These are phyloP conservation scores for Arizona elegans DNA, from an alignment of 2,113 vertebrate genomes.

Conservation along the genomic window DNA sequence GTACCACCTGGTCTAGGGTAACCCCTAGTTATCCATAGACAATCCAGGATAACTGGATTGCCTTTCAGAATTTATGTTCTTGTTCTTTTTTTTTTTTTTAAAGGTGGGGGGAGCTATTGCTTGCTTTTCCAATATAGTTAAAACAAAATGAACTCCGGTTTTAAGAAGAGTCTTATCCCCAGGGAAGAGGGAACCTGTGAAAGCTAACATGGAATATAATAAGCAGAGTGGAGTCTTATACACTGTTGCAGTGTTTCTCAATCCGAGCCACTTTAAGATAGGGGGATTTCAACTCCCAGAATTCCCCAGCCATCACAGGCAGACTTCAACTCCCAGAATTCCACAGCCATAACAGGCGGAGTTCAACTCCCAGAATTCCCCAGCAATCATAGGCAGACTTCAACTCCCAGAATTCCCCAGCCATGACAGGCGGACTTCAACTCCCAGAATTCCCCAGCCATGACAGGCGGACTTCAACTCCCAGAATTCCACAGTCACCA, in stretches of 20 bases:
- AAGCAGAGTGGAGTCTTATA: not conserved
- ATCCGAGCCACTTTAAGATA: not conserved
- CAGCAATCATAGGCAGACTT: rapidly evolving
- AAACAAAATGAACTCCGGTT: not conserved
- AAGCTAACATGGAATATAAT: not conserved
- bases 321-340: too few species aligned
- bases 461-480: too few species aligned
- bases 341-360: rapidly evolving
- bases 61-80: not conserved
- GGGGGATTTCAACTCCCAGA: not conserved
- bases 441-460: not conserved
- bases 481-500: not conserved
- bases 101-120: not conserved
- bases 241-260: not conserved
- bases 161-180: not conserved
- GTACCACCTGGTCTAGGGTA: not conserved
- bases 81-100: not conserved
- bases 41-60: not conserved
- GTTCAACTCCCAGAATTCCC: not conserved
- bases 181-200: not conserved
- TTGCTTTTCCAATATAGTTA: not conserved
- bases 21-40: not conserved
- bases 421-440: not conserved
- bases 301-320: not conserved
- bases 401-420: not conserved